These are phyloP conservation scores for Drosophila neutralis DNA, from an alignment of 2,888 invertebrate genomes.

Conservation along the genomic window DNA sequence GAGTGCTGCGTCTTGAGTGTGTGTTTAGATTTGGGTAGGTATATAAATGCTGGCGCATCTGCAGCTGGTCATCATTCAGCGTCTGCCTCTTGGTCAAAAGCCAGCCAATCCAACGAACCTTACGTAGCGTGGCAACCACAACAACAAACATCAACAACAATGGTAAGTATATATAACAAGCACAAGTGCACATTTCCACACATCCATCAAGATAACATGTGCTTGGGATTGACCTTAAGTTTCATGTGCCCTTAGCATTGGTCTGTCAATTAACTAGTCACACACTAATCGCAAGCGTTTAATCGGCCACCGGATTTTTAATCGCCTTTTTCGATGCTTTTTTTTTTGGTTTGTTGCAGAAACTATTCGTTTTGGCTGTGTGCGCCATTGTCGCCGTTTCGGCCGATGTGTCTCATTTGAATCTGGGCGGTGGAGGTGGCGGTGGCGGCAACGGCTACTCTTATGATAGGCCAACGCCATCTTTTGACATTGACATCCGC, in stretches of 20 bases:
- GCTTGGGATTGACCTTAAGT: slow-evolving; percentile 44
- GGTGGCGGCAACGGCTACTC: slow-evolving; percentile 64
- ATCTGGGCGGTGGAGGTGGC: slow-evolving; percentile 59
- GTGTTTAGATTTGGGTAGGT: slow-evolving; percentile 50
- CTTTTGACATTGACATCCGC: slow-evolving; percentile 65
- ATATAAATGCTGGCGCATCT: slow-evolving; percentile 72
- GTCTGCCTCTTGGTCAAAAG: slow-evolving; percentile 62
- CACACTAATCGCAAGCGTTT: slow-evolving; percentile 32
- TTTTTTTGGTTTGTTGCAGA: slow-evolving; percentile 43
- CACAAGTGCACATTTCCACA: slow-evolving; percentile 14
- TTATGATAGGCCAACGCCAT: slow-evolving; percentile 64
- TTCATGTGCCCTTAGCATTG: slow-evolving; percentile 50
- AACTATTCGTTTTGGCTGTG: slow-evolving; percentile 72
- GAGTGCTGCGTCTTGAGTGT: slow-evolving; percentile 15
- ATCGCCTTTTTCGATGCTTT: slow-evolving; percentile 10
- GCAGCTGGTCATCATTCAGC: slow-evolving; percentile 70
- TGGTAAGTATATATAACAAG: slow-evolving; percentile 54
- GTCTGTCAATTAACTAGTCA: slow-evolving; percentile 46
- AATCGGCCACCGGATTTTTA: slow-evolving; percentile 32
- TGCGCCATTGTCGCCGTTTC: slow-evolving; percentile 69
- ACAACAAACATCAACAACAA: slow-evolving; percentile 64
- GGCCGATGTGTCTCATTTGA: slow-evolving; percentile 73
- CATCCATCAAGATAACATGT: slow-evolving; percentile 39
- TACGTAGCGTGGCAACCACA: slow-evolving; percentile 51
- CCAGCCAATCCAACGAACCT: slow-evolving; percentile 63